Base-by-base conservation (phyloP, 2,797 vertebrate species). In the Phoeniculus purpureus region DNA sequence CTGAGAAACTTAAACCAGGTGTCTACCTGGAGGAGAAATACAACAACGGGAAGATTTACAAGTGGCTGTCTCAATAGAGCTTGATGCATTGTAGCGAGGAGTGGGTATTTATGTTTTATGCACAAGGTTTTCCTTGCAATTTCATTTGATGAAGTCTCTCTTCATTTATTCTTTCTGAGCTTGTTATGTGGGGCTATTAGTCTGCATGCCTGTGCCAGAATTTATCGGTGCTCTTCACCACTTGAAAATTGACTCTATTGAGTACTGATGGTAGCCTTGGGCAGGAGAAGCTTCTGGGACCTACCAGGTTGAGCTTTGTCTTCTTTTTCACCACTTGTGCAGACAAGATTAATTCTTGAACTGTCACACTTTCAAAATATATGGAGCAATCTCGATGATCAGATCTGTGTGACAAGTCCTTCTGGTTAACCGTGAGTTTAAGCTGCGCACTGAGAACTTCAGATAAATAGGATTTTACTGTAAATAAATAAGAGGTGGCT, bases 401-500 rank as follows among this genome's bases (percentile, higher is more conserved):
- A 22, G 34, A 65, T 73, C 34, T 45, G 16, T 64, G 40, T 62
- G 73, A 73, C 45, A 76, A 82, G 27, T 21, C 27, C n/a, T 91
- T 68, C 59, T 81, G 26, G 15, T 93, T 87, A 59, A 34, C 18
- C 70, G 14, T 32, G 64, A 60, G 87, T 90, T 94, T 87, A 54
- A 62, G 23, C 26, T 62, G 29, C 68, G 34, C 37, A 16, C 13
- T 1, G 5, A 84, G 79, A 73, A 29, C 45, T 84, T 81, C 67
- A 21, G 68, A 65, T 65, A 87, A 89, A 82, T 21, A 55, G 19
- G 31, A 77, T 78, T 94, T 80, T 64, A 84, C 45, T 68, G 59
- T 90, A 91, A 95, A 90, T 93, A 91, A 94, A 84, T 79, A 81
- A 81, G 66, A 89, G 22, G 68, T 54, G 62, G 16, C 31, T 83